Percentiles rank a stretch among this genome's conserved stretches.
Conservation (phyloP, 1,140 invertebrate genomes). For the Heliothis virescens region DNA sequence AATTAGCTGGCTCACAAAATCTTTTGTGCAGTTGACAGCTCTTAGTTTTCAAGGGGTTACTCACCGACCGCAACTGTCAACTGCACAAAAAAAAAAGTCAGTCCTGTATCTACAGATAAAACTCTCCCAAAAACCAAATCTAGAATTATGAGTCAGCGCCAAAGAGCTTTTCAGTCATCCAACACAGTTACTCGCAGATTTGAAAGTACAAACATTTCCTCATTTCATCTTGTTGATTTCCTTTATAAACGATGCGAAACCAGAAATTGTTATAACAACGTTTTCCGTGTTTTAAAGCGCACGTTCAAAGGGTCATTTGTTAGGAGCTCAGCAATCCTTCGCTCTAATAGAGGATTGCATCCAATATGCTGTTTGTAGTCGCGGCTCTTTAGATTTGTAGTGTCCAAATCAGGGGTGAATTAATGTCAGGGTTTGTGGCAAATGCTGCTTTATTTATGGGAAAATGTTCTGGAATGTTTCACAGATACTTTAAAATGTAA, state of each 20-base stretch:
- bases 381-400: constrained; percentile 6
- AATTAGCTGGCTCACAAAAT: too few relatives aligned
- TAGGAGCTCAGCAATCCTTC: constrained; percentile 29
- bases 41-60: too few relatives aligned
- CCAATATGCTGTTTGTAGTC: constrained; percentile 33
- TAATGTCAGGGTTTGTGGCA: not conserved
- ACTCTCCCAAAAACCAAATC: too few relatives aligned
- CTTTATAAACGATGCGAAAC: constrained; percentile 24
- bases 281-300: constrained; percentile 21
- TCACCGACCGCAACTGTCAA: too few relatives aligned
- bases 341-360: not conserved
- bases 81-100: too few relatives aligned
- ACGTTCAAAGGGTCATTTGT: constrained; percentile 22
- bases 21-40: too few relatives aligned
- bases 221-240: constrained; percentile 17
- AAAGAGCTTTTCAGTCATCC: not conserved
- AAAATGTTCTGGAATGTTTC: not conserved
- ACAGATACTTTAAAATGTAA: too few relatives aligned
- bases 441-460: not conserved
- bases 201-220: constrained; percentile 1
- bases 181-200: not conserved
- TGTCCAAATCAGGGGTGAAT: not conserved
- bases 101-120: too few relatives aligned
- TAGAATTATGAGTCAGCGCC: not conserved
- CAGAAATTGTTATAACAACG: constrained; percentile 25